Percentiles rank a stretch among this genome's conserved stretches.
Evolutionary conservation across 2,797 vertebrate genomes (phyloP).

Genomic region (Anas georgica): DNA sequence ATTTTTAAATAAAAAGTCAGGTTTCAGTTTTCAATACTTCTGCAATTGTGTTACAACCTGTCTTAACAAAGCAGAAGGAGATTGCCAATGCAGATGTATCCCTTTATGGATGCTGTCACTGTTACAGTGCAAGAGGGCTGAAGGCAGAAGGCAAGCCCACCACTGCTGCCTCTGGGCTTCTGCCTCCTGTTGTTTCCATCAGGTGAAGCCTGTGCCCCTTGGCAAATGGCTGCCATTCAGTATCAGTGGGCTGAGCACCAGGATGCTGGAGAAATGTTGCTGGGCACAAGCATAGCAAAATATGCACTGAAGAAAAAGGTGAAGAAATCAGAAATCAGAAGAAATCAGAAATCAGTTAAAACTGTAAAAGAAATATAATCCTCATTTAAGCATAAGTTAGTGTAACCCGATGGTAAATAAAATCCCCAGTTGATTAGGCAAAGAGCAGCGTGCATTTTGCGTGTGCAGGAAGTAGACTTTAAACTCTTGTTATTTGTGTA

Average conservation of each 20-base stretch:
- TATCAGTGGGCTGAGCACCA: not conserved
- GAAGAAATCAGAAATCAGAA: not conserved
- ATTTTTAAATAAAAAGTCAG: not conserved
- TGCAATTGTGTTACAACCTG: not conserved
- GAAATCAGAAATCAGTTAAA: not conserved
- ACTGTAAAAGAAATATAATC: not conserved
- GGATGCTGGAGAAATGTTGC: rapidly evolving
- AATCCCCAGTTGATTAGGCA: not conserved
- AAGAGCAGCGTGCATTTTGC: rapidly evolving
- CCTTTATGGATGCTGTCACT: not conserved
- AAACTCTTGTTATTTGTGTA: not conserved
- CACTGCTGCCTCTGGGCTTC: rapidly evolving
- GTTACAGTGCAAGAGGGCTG: not conserved
- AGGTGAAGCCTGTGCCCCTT: rapidly evolving
- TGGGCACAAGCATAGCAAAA: not conserved
- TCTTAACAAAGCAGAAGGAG: not conserved
- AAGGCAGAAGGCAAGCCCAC: not conserved
- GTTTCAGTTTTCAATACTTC: not conserved
- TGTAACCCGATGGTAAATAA: not conserved
- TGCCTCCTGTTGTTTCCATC: rapidly evolving
- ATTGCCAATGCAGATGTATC: not conserved
- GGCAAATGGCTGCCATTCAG: rapidly evolving
- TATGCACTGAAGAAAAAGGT: not conserved
- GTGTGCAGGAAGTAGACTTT: conserved; percentile 16
- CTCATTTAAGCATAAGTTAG: not conserved